These are phyloP conservation scores for Cantharis lateralis DNA, from an alignment of 2,888 invertebrate species.

Conservation along the genomic window DNA sequence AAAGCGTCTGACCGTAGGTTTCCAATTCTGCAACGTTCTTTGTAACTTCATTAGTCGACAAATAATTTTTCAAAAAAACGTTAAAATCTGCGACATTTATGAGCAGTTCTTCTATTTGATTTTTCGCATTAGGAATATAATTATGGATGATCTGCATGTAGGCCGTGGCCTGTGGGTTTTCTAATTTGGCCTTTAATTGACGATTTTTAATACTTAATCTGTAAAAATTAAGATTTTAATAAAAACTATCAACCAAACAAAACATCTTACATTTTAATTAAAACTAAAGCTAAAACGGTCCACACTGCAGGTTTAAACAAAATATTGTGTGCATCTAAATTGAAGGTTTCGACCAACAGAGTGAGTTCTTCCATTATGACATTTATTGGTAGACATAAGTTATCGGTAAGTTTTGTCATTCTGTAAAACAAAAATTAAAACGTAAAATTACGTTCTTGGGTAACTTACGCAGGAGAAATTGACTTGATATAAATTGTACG, in stretches of 20 bases:
- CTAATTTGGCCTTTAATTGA: conserved; percentile 17
- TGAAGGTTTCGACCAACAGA: conserved; percentile 66
- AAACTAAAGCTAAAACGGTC: conserved; percentile 70
- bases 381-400: conserved; percentile 26
- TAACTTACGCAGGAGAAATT: conserved; percentile 64
- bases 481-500: conserved; percentile 71
- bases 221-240: conserved; percentile 3
- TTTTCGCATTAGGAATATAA: conserved; percentile 19
- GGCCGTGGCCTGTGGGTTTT: conserved; percentile 7
- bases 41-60: background rate
- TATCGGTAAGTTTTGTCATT: conserved; percentile 41
- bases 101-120: conserved; percentile 20
- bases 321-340: conserved; percentile 71
- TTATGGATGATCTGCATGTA: conserved; percentile 19
- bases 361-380: conserved; percentile 55
- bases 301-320: conserved; percentile 74
- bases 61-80: conserved; percentile 26
- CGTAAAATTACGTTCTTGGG: background rate
- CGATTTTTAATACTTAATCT: conserved; percentile 31
- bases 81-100: conserved; percentile 23
- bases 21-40: background rate
- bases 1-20: no score
- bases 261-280: conserved; percentile 66
- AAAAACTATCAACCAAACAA: background rate
- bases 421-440: conserved; percentile 28